phyloP scores from a whole-genome alignment of 2,797 vertebrate genomes.

The Urocyon cinereoargenteus region DNA sequence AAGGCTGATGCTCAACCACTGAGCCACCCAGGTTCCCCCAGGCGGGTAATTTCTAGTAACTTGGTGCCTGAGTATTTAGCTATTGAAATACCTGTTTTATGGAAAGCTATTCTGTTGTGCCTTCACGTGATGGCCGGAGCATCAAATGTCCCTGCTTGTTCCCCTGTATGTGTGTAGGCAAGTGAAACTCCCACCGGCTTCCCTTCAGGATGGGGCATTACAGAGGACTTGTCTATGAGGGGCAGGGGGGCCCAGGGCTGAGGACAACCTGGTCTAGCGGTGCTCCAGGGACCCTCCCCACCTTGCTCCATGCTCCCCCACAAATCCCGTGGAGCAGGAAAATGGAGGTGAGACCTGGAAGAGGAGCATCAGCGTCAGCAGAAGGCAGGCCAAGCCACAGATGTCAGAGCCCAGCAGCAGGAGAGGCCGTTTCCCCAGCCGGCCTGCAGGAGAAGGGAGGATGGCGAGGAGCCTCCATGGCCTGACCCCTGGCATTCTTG shows the following conservation, averaged over 20 bases:
- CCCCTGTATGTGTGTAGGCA: background rate
- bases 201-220: background rate
- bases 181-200: no score
- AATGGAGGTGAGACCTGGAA: conserved; percentile 89
- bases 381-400: conserved; percentile 90
- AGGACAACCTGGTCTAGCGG: fast-evolving
- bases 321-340: fast-evolving
- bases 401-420: conserved; percentile 92
- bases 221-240: background rate
- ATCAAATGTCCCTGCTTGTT: no score
- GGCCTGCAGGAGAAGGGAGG: background rate
- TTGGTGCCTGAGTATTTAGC: no score
- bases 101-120: background rate
- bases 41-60: fast-evolving
- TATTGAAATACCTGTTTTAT: background rate
- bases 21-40: no score
- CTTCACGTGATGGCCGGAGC: background rate
- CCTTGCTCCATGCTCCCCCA: no score
- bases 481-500: background rate
- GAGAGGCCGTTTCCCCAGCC: conserved; percentile 89
- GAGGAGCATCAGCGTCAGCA: conserved; percentile 91
- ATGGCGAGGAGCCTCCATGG: fast-evolving
- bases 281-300: no score
- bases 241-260: no score
- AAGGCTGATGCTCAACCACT: no score